These are phyloP conservation scores for Amphipoea oculea DNA, from an alignment of 2,888 invertebrate species.

Conservation along the genomic window DNA sequence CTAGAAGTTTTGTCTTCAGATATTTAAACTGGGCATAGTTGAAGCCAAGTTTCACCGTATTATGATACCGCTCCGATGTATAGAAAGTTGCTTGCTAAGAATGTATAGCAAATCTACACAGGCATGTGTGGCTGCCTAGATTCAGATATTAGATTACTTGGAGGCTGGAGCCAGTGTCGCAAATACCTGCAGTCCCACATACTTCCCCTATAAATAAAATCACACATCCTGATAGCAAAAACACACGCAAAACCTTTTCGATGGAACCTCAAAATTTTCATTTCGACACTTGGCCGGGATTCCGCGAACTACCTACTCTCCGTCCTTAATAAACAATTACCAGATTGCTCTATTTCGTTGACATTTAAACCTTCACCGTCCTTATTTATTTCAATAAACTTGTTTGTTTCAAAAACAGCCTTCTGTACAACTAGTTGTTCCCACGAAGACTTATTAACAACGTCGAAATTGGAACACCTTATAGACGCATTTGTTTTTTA, in stretches of 20 bases:
- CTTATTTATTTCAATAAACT: conserved; percentile 36
- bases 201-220: conserved; percentile 43
- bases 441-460: conserved; percentile 58
- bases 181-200: background rate
- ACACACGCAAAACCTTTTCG: conserved; percentile 18
- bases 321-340: conserved; percentile 42
- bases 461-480: conserved; percentile 67
- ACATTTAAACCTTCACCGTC: conserved; percentile 30
- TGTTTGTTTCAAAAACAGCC: conserved; percentile 46
- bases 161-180: conserved; percentile 20
- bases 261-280: conserved; percentile 25
- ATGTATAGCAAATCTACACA: conserved; percentile 26
- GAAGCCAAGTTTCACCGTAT: conserved; percentile 42
- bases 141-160: conserved; percentile 48
- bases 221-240: conserved; percentile 21
- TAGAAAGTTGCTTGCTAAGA: conserved; percentile 36
- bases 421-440: conserved; percentile 48
- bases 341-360: conserved; percentile 38
- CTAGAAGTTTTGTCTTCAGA: conserved; percentile 49
- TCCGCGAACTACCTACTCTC: background rate
- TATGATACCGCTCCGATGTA: conserved; percentile 32
- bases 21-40: conserved; percentile 53
- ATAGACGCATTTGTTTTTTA: conserved; percentile 70
- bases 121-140: conserved; percentile 38
- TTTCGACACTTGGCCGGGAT: conserved; percentile 27